These are phyloP conservation scores for Drosophila fulvimacula DNA, from an alignment of 2,888 invertebrate species.

Conservation along the genomic window DNA sequence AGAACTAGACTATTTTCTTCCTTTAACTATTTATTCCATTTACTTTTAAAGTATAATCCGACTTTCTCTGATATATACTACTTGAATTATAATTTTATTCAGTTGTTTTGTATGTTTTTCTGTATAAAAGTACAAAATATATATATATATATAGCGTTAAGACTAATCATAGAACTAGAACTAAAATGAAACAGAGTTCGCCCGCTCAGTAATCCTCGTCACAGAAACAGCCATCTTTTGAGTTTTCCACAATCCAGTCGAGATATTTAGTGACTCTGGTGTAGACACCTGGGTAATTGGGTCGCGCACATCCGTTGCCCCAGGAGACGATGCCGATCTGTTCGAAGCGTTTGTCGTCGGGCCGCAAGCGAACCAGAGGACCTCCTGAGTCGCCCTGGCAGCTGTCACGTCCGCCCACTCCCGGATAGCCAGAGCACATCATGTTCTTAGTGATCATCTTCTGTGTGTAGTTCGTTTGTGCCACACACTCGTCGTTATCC, in stretches of 20 bases:
- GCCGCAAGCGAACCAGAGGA: slow-evolving; percentile 90
- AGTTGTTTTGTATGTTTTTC: slow-evolving; percentile 38
- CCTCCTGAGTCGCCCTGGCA: slow-evolving; percentile 86
- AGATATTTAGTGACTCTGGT: slow-evolving; percentile 93
- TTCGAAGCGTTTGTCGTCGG: slow-evolving; percentile 91
- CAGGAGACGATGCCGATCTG: slow-evolving; percentile 95
- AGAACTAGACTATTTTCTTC: neutral
- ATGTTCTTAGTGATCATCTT: slow-evolving; percentile 95
- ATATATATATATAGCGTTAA: slow-evolving; percentile 37
- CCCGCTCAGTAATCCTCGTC: slow-evolving; percentile 84
- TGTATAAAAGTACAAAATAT: slow-evolving; percentile 64
- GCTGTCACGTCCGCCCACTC: slow-evolving; percentile 79
- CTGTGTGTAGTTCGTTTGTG: slow-evolving; percentile 91
- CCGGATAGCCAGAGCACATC: slow-evolving; percentile 85
- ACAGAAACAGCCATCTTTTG: slow-evolving; percentile 93
- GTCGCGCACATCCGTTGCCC: slow-evolving; percentile 95
- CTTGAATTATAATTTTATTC: slow-evolving; percentile 61
- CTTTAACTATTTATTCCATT: neutral
- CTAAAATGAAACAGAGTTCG: slow-evolving; percentile 46
- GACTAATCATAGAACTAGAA: slow-evolving; percentile 50
- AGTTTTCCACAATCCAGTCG: slow-evolving; percentile 92
- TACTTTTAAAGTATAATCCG: neutral
- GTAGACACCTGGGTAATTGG: slow-evolving; percentile 94
- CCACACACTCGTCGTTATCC: slow-evolving; percentile 89
- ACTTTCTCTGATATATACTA: slow-evolving; percentile 28